These are phyloP conservation scores for Aleiodes alternator DNA, from an alignment of 2,888 invertebrate species.

Conservation along the genomic window DNA sequence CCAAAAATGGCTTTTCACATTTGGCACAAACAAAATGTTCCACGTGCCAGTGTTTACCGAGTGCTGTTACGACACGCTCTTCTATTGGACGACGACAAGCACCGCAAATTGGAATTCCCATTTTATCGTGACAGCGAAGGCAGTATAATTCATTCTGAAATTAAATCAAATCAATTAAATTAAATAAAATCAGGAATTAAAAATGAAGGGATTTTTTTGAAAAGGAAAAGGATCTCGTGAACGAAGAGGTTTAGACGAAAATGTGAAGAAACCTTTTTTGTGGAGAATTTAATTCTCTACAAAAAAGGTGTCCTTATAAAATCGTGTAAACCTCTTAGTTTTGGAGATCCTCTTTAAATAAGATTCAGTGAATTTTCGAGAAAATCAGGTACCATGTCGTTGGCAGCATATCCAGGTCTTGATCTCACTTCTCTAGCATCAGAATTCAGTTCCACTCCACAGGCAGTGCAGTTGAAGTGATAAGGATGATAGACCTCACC, in stretches of 20 bases:
- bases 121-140: constrained; percentile 98
- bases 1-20: constrained; percentile 99
- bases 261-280: too few species aligned
- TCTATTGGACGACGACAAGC: constrained; percentile 99
- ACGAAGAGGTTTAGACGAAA: too few species aligned
- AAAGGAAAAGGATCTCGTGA: too few species aligned
- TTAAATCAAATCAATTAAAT: constrained; percentile 2
- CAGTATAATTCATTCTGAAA: constrained; percentile 95
- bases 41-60: constrained; percentile 99
- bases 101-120: constrained; percentile 99
- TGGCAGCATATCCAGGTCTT: constrained; percentile 91
- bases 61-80: constrained; percentile 97
- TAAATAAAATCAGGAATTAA: background rate
- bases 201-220: too few species aligned
- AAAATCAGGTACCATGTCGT: constrained; percentile 83
- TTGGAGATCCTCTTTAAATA: background rate
- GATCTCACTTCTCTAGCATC: constrained; percentile 97
- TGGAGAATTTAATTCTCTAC: too few species aligned
- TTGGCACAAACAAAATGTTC: constrained; percentile 99
- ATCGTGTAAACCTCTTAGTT: background rate
- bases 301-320: too few species aligned
- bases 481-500: constrained; percentile 99
- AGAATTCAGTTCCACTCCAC: constrained; percentile 93
- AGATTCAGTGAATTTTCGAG: background rate
- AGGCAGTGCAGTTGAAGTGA: constrained; percentile 97